Conservation (phyloP, 2,888 invertebrate genomes). For the Liodrosophila aerea region DNA sequence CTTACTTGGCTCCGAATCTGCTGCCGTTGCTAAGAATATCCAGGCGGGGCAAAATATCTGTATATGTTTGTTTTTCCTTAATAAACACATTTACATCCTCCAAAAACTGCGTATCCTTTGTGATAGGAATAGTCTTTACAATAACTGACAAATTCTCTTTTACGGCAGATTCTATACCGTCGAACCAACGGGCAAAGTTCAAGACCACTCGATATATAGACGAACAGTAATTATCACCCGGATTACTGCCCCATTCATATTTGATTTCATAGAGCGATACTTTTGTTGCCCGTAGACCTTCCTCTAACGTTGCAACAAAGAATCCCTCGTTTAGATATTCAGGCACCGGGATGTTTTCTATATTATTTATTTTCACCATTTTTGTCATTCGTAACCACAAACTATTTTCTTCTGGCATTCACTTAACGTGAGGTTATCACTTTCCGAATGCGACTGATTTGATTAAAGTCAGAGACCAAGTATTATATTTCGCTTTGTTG, state of each 20-base stretch:
- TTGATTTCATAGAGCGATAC: slow-evolving; percentile 60
- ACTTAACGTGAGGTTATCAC: slow-evolving; percentile 1
- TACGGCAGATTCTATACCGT: slow-evolving; percentile 22
- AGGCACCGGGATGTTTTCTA: slow-evolving; percentile 64
- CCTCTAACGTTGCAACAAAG: slow-evolving; percentile 74
- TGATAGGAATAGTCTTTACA: slow-evolving; percentile 79
- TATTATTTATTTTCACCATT: slow-evolving; percentile 59
- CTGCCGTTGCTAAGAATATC: slow-evolving; percentile 78
- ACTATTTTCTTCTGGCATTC: neutral
- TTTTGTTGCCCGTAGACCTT: slow-evolving; percentile 66
- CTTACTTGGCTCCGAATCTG: slow-evolving; percentile 75
- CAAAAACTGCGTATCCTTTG: slow-evolving; percentile 70
- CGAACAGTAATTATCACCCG: slow-evolving; percentile 80
- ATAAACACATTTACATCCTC: slow-evolving; percentile 82
- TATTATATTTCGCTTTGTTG: slow-evolving; percentile 28
- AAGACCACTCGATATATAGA: slow-evolving; percentile 75
- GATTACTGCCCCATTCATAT: slow-evolving; percentile 77
- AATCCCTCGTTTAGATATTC: slow-evolving; percentile 69
- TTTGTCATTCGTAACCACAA: neutral
- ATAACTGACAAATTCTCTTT: slow-evolving; percentile 70
- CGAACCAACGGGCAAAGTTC: slow-evolving; percentile 44
- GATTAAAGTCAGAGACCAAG: neutral
- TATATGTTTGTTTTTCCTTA: slow-evolving; percentile 82
- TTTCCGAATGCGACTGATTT: slow-evolving; percentile 21
- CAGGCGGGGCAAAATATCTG: slow-evolving; percentile 81